phyloP scores from a whole-genome alignment of 2,888 invertebrate species.

The Drosophila mulleri region DNA sequence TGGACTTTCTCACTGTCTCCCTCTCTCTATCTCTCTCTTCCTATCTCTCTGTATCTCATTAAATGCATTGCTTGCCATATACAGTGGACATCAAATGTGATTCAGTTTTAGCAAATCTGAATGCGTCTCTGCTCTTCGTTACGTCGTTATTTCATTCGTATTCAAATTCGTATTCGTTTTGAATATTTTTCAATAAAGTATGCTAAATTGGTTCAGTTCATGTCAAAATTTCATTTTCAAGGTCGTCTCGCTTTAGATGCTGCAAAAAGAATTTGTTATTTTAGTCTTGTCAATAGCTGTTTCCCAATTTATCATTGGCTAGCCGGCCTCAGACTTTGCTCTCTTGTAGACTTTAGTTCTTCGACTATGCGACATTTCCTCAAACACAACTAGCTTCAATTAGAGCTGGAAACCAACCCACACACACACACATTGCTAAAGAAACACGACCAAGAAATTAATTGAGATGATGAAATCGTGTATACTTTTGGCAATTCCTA shows the following conservation, averaged over 20 bases:
- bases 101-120: neutral
- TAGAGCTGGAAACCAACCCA: neutral
- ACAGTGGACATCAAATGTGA: slow-evolving; percentile 14
- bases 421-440: neutral
- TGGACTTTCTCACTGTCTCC: neutral
- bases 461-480: slow-evolving; percentile 58
- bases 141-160: slow-evolving; percentile 10
- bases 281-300: slow-evolving; percentile 8
- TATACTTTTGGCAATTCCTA: slow-evolving; percentile 39
- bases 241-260: slow-evolving; percentile 25
- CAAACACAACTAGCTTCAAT: slow-evolving; percentile 10
- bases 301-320: slow-evolving; percentile 1
- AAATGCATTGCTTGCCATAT: neutral
- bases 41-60: neutral
- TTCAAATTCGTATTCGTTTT: slow-evolving; percentile 10
- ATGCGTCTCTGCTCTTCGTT: slow-evolving; percentile 1
- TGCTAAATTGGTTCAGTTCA: slow-evolving; percentile 6
- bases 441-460: slow-evolving; percentile 25
- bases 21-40: neutral
- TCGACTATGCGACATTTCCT: slow-evolving; percentile 4
- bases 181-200: slow-evolving; percentile 16
- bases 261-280: slow-evolving; percentile 34
- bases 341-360: neutral
- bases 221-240: slow-evolving; percentile 54
- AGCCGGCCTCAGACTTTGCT: neutral